A percentile compares a stretch with the other conserved stretches of the same genome.
Conservation (phyloP, 1,140 invertebrate species). For the Ostrea edulis region DNA sequence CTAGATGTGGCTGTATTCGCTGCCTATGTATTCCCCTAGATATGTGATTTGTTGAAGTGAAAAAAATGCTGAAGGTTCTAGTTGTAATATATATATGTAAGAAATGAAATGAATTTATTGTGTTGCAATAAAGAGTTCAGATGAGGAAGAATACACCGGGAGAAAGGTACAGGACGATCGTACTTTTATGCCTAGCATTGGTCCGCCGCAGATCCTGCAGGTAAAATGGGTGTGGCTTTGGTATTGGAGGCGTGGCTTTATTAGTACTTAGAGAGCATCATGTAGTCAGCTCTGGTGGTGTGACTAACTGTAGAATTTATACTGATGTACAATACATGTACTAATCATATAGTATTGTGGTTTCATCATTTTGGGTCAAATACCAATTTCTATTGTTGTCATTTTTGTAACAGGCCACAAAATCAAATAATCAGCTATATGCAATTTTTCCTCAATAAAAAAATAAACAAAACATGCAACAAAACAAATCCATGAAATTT, state of each 20-base stretch:
- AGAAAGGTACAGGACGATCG: conserved; percentile 60
- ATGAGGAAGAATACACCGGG: conserved; percentile 66
- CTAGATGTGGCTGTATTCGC: background rate
- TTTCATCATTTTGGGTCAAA: too few relatives aligned
- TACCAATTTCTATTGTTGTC: too few relatives aligned
- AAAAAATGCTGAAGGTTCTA: background rate
- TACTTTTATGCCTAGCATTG: conserved; percentile 74
- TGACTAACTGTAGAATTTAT: background rate
- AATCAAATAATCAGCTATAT: too few relatives aligned
- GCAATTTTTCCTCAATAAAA: too few relatives aligned
- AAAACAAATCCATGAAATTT: too few relatives aligned
- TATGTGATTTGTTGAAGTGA: background rate
- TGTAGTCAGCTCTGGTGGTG: background rate
- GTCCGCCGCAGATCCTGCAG: conserved; percentile 77
- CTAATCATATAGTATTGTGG: background rate
- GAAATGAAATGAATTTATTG: conserved; percentile 7
- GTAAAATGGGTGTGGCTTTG: conserved; percentile 61
- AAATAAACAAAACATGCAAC: too few relatives aligned
- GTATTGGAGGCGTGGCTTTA: conserved; percentile 4
- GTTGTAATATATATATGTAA: background rate
- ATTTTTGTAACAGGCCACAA: too few relatives aligned
- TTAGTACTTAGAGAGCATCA: background rate
- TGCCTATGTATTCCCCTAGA: background rate
- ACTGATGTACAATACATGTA: background rate
- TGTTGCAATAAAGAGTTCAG: conserved; percentile 66